Evolutionary conservation across 2,797 vertebrate genomes (phyloP).

Genomic region (Cryptoblepharus egeriae): DNA sequence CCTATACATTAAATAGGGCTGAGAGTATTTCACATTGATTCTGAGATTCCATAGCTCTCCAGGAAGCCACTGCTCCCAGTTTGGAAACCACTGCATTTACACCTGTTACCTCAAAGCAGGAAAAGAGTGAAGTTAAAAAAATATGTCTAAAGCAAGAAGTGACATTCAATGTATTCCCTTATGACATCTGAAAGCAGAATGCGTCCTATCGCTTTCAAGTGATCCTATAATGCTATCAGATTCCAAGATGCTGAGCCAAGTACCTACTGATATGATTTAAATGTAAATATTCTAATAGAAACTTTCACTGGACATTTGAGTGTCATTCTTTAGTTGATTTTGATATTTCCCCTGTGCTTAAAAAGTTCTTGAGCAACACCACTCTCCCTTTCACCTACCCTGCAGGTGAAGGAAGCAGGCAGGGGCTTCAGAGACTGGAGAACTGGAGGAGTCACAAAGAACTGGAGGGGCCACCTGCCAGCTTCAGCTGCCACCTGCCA

Average conservation of each 20-base stretch:
- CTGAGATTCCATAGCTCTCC: too few species aligned
- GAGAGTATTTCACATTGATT: too few species aligned
- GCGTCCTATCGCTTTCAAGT: fast-evolving
- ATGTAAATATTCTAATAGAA: background rate
- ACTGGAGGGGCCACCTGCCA: too few species aligned
- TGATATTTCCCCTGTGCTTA: background rate
- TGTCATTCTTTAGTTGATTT: background rate
- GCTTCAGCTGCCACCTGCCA: too few species aligned
- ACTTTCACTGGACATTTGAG: background rate
- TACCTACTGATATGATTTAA: background rate
- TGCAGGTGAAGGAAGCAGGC: too few species aligned
- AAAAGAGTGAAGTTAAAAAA: background rate
- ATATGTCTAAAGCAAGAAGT: background rate
- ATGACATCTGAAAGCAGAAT: background rate
- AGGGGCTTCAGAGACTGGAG: too few species aligned
- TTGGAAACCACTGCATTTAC: too few species aligned
- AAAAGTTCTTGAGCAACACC: background rate
- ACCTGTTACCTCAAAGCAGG: background rate
- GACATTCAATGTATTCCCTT: background rate
- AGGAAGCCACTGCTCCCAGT: too few species aligned
- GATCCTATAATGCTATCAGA: too few species aligned
- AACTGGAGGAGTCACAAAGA: too few species aligned
- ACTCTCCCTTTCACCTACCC: too few species aligned
- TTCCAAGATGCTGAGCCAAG: fast-evolving
- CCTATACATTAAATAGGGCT: too few species aligned